Conservation (phyloP, 2,113 vertebrate species). For the Calonectris borealis region DNA sequence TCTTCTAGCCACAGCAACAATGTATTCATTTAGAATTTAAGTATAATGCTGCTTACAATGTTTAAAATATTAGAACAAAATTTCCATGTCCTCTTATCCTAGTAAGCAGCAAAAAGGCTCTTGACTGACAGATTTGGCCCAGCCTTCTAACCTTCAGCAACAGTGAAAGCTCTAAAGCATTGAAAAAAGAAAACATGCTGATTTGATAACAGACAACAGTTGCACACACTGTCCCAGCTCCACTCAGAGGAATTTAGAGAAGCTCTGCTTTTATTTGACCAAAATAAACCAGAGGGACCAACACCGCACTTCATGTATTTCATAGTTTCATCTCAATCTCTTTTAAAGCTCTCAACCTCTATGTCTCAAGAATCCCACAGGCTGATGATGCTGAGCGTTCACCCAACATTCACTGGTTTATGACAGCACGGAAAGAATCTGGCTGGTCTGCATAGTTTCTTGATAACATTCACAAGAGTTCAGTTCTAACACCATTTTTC, state of each 20-base stretch:
- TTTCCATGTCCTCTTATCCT: background rate
- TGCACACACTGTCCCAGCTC: background rate
- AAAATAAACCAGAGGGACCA: background rate
- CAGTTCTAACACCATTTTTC: background rate
- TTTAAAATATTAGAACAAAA: background rate
- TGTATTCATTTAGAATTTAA: background rate
- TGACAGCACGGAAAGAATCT: background rate
- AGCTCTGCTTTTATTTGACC: background rate
- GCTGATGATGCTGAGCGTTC: rapidly evolving
- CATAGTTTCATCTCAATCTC: background rate
- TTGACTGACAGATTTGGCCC: background rate
- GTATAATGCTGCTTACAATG: background rate
- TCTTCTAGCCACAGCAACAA: background rate
- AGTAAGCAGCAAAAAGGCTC: background rate
- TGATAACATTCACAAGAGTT: background rate
- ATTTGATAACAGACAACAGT: background rate
- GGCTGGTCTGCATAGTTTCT: background rate
- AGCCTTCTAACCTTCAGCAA: background rate
- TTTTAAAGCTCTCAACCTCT: background rate
- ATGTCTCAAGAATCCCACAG: background rate
- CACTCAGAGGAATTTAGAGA: background rate
- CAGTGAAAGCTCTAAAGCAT: background rate
- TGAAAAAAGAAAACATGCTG: background rate
- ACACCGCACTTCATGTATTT: background rate
- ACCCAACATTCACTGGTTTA: background rate